Base-by-base conservation (phyloP, 2,888 invertebrate species). In the Luperina nickerlii region DNA sequence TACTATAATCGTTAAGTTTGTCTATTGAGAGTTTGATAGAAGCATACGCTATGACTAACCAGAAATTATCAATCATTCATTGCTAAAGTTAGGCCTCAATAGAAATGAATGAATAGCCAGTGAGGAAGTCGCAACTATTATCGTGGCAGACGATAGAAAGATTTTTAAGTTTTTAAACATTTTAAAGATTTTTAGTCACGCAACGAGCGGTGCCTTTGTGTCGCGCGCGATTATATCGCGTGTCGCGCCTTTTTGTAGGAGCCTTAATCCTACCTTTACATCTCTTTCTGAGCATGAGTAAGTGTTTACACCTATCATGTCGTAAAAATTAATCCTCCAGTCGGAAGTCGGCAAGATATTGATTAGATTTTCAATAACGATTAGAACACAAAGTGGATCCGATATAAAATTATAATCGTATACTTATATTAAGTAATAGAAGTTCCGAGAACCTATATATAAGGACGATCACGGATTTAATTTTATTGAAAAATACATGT, bases 371-470 rank as follows among this genome's bases (percentile, higher is more conserved):
- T 62, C n/a, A 20, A 15, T 54, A 60, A 9, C 32, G 71, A 82
- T 85, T 60, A n/a, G 15, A 72, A 76, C 42, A 74, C 68, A 83
- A 79, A 83, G 83, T 68, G 72, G 76, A 72, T 72, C 32, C 42
- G 74, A 79, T 76, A 72, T 73, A 69, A 73, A 72, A 75, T 67
- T 13, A 74, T 82, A 69, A 78, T 73, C 38, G 42, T 48, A 11
- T 45, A 11, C 65, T 71, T 76, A 74, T 13, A 57, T n/a, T 24
- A 54, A 38, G 38, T 38, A 38, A 66, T 27, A 42, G 13, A 32
- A n/a, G 27, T 78, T 82, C 79, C 38, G 13, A 66, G 78, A 85
- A 85, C 8, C 24, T 66, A 0, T 38, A 60, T 66, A 0, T 38
- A 60, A 32, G 54, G 57, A 62, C 42, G 54, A 69, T 51, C 57